Conservation (phyloP, 2,113 vertebrate species). For the Odobenus rosmarus region DNA sequence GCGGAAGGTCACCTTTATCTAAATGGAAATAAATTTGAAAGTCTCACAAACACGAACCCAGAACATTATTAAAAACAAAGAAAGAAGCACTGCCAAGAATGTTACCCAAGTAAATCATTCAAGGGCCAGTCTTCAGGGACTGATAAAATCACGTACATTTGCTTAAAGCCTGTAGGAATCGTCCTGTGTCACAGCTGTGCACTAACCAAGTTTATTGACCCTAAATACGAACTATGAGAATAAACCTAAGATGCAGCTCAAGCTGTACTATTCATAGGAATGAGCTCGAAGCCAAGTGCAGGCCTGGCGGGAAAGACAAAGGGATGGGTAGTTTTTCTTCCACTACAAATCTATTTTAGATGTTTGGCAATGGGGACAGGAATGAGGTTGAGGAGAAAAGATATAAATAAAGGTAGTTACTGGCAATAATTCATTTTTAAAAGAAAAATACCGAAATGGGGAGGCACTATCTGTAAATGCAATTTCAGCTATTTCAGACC, state of each 20-base stretch:
- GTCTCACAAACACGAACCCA: background rate
- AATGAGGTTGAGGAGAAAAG: background rate
- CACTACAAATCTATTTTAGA: background rate
- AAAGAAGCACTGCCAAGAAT: constrained; percentile 13
- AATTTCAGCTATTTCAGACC: background rate
- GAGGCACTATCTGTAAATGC: background rate
- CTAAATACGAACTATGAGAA: background rate
- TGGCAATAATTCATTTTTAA: background rate
- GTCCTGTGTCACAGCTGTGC: background rate
- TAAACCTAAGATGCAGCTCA: background rate
- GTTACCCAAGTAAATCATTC: background rate
- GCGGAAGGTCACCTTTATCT: constrained; percentile 54
- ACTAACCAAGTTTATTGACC: background rate
- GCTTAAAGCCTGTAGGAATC: background rate
- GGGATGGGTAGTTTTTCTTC: background rate
- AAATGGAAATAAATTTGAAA: background rate
- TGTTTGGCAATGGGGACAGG: background rate
- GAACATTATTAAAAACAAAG: constrained; percentile 42
- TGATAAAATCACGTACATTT: background rate
- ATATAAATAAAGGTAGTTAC: background rate
- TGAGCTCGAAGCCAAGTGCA: background rate
- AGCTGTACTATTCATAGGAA: background rate
- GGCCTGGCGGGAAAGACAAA: background rate
- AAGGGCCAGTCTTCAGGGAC: background rate
- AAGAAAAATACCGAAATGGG: background rate